Percentiles rank a stretch among this genome's conserved stretches.
Conservation (phyloP, 2,888 invertebrate species). For the Sarcophaga variegata region DNA sequence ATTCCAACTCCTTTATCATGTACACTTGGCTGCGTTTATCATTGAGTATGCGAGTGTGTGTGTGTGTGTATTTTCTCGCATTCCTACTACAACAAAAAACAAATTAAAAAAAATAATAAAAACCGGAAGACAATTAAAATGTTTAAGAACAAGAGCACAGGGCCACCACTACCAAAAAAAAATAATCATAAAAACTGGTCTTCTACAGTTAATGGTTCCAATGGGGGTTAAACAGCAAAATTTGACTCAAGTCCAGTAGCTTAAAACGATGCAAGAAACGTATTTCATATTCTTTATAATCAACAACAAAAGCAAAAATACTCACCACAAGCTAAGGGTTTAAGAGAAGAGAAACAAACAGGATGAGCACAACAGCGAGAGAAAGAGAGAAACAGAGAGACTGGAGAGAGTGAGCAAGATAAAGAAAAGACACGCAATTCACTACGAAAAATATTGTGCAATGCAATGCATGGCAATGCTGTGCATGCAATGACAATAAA, state of each 20-base stretch:
- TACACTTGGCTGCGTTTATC: too few relatives aligned
- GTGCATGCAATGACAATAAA: slow-evolving; percentile 69
- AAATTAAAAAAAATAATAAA: slow-evolving; percentile 13
- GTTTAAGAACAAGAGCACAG: background rate
- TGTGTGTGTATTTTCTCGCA: slow-evolving; percentile 1
- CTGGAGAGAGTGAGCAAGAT: background rate
- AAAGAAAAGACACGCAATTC: slow-evolving; percentile 17
- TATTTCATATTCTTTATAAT: background rate
- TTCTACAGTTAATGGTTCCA: slow-evolving; percentile 44
- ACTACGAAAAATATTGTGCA: background rate
- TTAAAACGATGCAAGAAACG: slow-evolving; percentile 14
- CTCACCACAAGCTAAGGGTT: too few relatives aligned
- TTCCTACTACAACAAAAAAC: slow-evolving; percentile 29
- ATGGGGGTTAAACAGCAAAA: slow-evolving; percentile 46
- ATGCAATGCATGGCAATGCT: slow-evolving; percentile 52
- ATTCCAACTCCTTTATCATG: background rate
- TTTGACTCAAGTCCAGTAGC: slow-evolving; percentile 57
- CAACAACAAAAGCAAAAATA: slow-evolving; percentile 2
- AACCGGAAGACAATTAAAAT: slow-evolving; percentile 60
- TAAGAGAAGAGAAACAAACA: background rate
- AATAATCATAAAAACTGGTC: slow-evolving; percentile 15
- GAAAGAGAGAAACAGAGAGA: background rate
- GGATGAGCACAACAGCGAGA: slow-evolving; percentile 25
- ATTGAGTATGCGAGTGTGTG: background rate
- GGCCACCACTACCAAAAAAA: background rate